These are phyloP conservation scores for Teleopsis dalmanni DNA, from an alignment of 1,140 invertebrate genomes.

Conservation along the genomic window DNA sequence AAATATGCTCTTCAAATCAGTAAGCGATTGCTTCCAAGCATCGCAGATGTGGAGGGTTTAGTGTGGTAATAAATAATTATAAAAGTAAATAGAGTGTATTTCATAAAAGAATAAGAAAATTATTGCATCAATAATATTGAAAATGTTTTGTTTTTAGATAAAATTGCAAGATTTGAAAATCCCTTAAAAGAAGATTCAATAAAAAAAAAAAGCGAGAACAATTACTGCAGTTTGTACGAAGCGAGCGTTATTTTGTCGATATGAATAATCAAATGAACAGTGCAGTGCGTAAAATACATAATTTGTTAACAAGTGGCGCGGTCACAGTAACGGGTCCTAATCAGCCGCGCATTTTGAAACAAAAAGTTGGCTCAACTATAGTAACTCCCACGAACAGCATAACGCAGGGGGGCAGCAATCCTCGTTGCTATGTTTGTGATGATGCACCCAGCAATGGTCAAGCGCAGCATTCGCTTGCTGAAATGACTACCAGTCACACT, in stretches of 20 bases:
- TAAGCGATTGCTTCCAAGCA: too few species aligned
- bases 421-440: conserved; percentile 40
- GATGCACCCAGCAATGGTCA: conserved; percentile 23
- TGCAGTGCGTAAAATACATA: conserved; percentile 42
- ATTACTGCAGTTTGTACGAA: neutral
- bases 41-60: too few species aligned
- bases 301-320: conserved; percentile 41
- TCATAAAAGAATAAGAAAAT: too few species aligned
- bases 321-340: conserved; percentile 41
- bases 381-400: conserved; percentile 8
- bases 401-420: conserved; percentile 13
- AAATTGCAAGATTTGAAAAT: neutral
- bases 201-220: neutral
- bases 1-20: too few species aligned
- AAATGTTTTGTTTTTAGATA: neutral
- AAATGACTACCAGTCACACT: conserved; percentile 36
- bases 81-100: too few species aligned
- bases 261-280: conserved; percentile 41
- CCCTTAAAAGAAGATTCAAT: neutral
- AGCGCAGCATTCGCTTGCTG: conserved; percentile 28
- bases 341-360: conserved; percentile 39
- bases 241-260: neutral
- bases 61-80: too few species aligned
- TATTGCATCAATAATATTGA: too few species aligned
- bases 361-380: conserved; percentile 14